Evolutionary conservation across 1,140 invertebrate species (phyloP), one percentile per base, ranked within the genome.

Genomic region (Leptinotarsa undecemlineata): DNA sequence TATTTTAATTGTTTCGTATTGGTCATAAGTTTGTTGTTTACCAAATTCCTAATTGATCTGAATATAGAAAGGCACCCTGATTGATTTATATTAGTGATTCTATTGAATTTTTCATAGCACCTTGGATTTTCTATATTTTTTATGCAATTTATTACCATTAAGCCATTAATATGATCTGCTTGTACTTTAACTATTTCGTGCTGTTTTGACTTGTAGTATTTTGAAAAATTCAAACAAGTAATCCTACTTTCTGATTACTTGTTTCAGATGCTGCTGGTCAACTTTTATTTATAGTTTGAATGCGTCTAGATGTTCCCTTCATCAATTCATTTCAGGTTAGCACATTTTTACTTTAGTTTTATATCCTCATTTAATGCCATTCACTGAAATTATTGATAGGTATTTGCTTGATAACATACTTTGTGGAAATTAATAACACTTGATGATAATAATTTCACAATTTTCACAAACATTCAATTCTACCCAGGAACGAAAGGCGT

Each of bases 161-260:
- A 57, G 51, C 51, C 51, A 57, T 57, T 57, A 57, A 57, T 57
- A 57, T 57, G 17, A 57, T 57, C 51, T 15, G 51, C 51, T 57
- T 57, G 17, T 57, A 57, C 51, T 57, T 42, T 57, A 17, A 57
- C 17, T 57, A 57, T 57, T 57, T 57, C n/a, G 51, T 57, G 51
- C 51, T 57, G 51, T 57, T 17, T 57, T 57, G 15, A 57, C 51
- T 57, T 57, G 15, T 57, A 6, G 51, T 57, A 57, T 57, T 57
- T n/a, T 57, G 51, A 57, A 57, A 57, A 19, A 15, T 62, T 15
- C 61, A 33, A 47, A 63, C 70, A 26, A 71, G 48, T 71, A 71
- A 71, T 71, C 70, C 21, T 15, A 71, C 15, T 61, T 71, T 61
- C 20, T 71, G 48, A 63, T 61, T 71, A 33, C 70, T 71, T 71